These are phyloP conservation scores for Ceratina calcarata DNA, from an alignment of 1,140 invertebrate genomes.

Conservation along the genomic window DNA sequence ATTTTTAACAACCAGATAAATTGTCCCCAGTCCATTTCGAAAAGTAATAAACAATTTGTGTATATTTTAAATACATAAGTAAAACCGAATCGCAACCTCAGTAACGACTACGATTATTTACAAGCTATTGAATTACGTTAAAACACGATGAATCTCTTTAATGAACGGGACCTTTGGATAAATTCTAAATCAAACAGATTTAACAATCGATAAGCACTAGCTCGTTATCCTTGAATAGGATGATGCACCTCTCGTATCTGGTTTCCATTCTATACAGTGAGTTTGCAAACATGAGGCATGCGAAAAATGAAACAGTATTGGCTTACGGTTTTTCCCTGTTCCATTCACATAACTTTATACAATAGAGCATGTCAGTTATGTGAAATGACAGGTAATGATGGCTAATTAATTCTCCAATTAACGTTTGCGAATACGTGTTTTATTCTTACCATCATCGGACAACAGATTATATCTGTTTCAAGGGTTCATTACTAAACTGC, in stretches of 20 bases:
- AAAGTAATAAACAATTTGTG: constrained; percentile 13
- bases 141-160: too few species aligned
- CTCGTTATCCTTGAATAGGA: neutral
- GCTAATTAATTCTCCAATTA: constrained; percentile 31
- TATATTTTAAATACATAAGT: constrained; percentile 4
- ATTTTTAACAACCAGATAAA: constrained; percentile 14
- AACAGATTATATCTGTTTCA: neutral
- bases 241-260: neutral
- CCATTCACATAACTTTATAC: neutral
- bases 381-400: neutral
- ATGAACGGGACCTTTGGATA: neutral
- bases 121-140: neutral
- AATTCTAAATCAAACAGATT: neutral
- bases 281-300: neutral
- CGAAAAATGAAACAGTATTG: neutral
- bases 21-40: neutral
- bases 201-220: neutral
- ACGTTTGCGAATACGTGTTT: neutral
- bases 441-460: neutral
- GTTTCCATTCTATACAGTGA: neutral
- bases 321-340: neutral
- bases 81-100: neutral
- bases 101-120: neutral
- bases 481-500: neutral
- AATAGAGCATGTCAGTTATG: neutral